A percentile compares a stretch with the other conserved stretches of the same genome.
Evolutionary conservation across 2,888 invertebrate species (phyloP).

Genomic region (Apeira syringaria): DNA sequence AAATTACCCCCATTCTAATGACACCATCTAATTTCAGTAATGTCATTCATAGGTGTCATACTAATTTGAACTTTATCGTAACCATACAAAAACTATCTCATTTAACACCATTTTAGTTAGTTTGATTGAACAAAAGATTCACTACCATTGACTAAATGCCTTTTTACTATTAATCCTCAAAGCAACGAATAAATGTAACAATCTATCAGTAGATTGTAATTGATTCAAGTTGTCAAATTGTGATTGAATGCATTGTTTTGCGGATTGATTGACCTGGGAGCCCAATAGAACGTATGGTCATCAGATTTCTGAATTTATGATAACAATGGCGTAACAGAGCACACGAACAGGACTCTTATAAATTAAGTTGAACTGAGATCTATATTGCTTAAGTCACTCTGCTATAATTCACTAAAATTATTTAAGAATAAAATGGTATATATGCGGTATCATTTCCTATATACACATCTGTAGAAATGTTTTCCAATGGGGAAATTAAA

Average conservation of each 20-base stretch:
- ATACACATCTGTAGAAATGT: no score
- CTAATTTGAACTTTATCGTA: no score
- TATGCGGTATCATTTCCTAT: no score
- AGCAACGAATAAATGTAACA: background rate
- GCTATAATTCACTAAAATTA: conserved; percentile 14
- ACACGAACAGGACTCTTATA: conserved; percentile 38
- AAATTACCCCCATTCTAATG: no score
- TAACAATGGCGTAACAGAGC: conserved; percentile 55
- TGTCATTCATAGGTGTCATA: no score
- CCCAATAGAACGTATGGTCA: background rate
- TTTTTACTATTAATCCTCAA: conserved; percentile 2
- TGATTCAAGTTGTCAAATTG: no score
- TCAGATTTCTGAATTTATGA: conserved; percentile 48
- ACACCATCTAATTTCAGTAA: no score
- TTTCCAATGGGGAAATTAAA: no score
- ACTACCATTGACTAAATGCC: conserved; percentile 7
- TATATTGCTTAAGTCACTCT: conserved; percentile 21
- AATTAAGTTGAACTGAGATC: conserved; percentile 17
- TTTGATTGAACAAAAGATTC: no score
- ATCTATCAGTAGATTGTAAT: no score
- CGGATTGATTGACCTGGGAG: background rate
- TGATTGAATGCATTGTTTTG: background rate
- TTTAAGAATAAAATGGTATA: conserved; percentile 9
- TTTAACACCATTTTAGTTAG: no score
- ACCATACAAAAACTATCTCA: no score